Conservation (phyloP, 2,113 vertebrate genomes). For the Neolamprologus modestus region DNA sequence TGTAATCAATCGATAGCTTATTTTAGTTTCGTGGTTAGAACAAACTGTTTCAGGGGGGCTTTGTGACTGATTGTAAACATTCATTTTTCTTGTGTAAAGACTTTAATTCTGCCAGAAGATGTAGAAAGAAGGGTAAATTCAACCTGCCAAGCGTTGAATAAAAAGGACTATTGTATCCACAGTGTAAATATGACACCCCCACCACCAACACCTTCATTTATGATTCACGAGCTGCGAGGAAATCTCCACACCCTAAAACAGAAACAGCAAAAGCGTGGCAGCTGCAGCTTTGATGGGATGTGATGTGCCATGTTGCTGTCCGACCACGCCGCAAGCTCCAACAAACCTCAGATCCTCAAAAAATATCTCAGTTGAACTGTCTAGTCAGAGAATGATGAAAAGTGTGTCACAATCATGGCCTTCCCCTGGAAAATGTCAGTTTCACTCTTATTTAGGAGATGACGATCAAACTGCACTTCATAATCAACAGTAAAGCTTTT, state of each 20-base stretch:
- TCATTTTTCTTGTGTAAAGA: background rate
- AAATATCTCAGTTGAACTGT: background rate
- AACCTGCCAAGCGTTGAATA: background rate
- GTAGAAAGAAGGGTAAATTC: background rate
- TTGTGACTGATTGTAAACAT: background rate
- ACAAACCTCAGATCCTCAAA: background rate
- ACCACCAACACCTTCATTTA: background rate
- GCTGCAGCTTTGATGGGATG: background rate
- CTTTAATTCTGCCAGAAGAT: background rate
- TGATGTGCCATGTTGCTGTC: background rate
- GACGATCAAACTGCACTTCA: background rate
- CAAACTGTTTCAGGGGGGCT: background rate
- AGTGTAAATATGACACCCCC: slow-evolving; percentile 24
- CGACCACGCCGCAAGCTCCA: background rate
- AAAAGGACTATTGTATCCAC: slow-evolving; percentile 5
- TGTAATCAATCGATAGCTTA: slow-evolving; percentile 6
- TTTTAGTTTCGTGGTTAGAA: background rate
- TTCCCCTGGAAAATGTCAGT: background rate
- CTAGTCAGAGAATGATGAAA: background rate
- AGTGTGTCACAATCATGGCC: background rate
- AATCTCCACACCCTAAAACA: background rate
- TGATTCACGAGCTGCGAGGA: slow-evolving; percentile 14
- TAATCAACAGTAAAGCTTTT: background rate
- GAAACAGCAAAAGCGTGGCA: background rate
- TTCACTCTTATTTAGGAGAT: background rate